These are phyloP conservation scores for Notarius quadriscutis DNA, from an alignment of 2,113 vertebrate genomes.

Conservation along the genomic window DNA sequence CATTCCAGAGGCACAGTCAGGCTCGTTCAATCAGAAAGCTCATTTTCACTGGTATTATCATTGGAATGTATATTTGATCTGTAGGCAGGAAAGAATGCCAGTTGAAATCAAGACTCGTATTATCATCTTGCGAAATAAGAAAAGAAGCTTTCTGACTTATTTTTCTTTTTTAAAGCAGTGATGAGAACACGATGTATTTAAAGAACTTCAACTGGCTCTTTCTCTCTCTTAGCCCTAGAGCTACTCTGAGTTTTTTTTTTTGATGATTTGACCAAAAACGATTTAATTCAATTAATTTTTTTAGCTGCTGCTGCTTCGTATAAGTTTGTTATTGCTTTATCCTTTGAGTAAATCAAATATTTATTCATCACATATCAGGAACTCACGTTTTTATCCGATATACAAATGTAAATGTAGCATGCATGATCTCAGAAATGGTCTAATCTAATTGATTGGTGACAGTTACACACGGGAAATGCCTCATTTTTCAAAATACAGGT, in stretches of 20 bases:
- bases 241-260: neutral
- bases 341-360: slow-evolving; percentile 1
- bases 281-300: neutral
- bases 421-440: neutral
- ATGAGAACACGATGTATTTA: slow-evolving; percentile 1
- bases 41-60: slow-evolving; percentile 25
- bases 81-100: neutral
- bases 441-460: slow-evolving; percentile 10
- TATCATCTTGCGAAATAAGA: slow-evolving; percentile 3
- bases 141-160: neutral
- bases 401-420: neutral
- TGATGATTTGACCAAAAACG: neutral
- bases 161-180: slow-evolving; percentile 1
- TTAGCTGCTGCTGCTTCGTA: neutral
- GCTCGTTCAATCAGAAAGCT: slow-evolving; percentile 31
- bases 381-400: neutral
- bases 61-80: slow-evolving; percentile 24
- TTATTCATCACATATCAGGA: slow-evolving; percentile 6
- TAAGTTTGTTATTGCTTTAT: neutral
- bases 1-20: neutral
- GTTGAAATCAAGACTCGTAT: slow-evolving; percentile 17
- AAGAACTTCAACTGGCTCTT: neutral
- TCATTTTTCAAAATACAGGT: neutral
- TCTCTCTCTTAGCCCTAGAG: neutral
- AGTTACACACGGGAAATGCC: neutral